A percentile compares a stretch with the other conserved stretches of the same genome.
Evolutionary conservation across 2,888 invertebrate genomes (phyloP).

Genomic region (Theodoxus fluviatilis): DNA sequence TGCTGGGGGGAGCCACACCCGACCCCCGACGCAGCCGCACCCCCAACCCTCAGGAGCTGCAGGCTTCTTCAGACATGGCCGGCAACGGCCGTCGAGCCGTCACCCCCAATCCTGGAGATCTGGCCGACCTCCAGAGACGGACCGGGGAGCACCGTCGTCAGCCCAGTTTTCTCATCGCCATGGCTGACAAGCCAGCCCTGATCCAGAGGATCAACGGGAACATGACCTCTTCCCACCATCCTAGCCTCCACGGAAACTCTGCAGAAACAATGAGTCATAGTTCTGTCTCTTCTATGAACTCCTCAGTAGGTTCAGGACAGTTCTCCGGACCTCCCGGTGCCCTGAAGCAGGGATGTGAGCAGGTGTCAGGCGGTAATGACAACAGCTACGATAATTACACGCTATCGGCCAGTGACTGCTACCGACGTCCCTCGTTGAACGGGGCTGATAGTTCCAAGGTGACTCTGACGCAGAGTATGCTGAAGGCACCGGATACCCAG

Average conservation of each 20-base stretch:
- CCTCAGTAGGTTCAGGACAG: too few relatives aligned
- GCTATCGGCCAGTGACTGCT: constrained; percentile 53
- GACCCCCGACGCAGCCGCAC: constrained; percentile 32
- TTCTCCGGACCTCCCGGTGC: too few relatives aligned
- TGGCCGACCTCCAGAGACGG: constrained; percentile 18
- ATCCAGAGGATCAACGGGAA: constrained; percentile 17
- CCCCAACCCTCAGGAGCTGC: constrained; percentile 29
- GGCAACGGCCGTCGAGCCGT: constrained; percentile 30
- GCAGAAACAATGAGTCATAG: too few relatives aligned
- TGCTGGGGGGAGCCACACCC: constrained; percentile 33
- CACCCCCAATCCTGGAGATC: constrained; percentile 33
- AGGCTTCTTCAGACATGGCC: constrained; percentile 12
- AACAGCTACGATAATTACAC: too few relatives aligned
- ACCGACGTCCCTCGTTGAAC: constrained; percentile 47
- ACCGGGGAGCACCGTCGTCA: constrained; percentile 51
- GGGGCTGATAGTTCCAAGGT: constrained; percentile 41
- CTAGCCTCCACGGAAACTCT: too few relatives aligned
- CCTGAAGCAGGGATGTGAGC: too few relatives aligned
- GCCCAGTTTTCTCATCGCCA: constrained; percentile 59
- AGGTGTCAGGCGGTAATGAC: too few relatives aligned
- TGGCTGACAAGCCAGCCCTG: constrained; percentile 41
- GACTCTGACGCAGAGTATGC: constrained; percentile 41
- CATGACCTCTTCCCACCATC: too few relatives aligned
- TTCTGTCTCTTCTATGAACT: too few relatives aligned
- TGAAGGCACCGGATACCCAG: constrained; percentile 41